A percentile compares a stretch with the other conserved stretches of the same genome.
These are phyloP conservation scores for Characodon lateralis DNA, from an alignment of 2,797 vertebrate species.

Conservation along the genomic window DNA sequence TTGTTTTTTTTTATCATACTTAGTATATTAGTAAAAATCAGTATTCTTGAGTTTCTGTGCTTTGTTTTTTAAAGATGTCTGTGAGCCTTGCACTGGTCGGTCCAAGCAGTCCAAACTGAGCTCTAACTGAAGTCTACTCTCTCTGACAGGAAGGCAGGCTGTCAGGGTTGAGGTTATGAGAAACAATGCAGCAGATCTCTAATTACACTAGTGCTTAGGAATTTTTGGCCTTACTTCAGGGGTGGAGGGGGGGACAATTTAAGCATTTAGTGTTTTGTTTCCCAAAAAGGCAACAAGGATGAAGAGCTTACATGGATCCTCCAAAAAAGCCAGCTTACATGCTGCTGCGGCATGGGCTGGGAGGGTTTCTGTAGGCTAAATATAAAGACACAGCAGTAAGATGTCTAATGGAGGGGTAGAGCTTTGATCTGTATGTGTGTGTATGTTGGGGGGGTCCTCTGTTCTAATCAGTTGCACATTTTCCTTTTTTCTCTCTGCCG, in stretches of 20 bases:
- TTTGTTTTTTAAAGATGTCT: neutral
- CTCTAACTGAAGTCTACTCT: slow-evolving; percentile 6
- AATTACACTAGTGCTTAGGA: slow-evolving; percentile 65
- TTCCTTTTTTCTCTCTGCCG: slow-evolving; percentile 37
- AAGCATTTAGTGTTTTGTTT: slow-evolving; percentile 56
- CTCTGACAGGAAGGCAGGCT: slow-evolving; percentile 40
- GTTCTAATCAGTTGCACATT: slow-evolving; percentile 74
- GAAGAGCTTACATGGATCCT: slow-evolving; percentile 31
- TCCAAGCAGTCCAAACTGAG: slow-evolving; percentile 1
- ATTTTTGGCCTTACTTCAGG: slow-evolving; percentile 69
- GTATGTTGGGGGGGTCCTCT: slow-evolving; percentile 56
- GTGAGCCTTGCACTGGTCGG: neutral
- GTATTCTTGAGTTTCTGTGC: too few species aligned
- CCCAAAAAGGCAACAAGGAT: slow-evolving; percentile 63
- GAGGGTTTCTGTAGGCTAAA: slow-evolving; percentile 65
- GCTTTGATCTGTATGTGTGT: slow-evolving; percentile 68
- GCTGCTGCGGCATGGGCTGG: slow-evolving; percentile 51
- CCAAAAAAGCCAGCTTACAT: slow-evolving; percentile 38
- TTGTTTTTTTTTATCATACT: too few species aligned
- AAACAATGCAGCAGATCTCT: slow-evolving; percentile 63
- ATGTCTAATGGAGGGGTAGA: slow-evolving; percentile 67
- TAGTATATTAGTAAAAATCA: too few species aligned
- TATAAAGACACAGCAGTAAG: slow-evolving; percentile 57
- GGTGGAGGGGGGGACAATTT: neutral
- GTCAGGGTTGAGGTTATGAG: slow-evolving; percentile 56